Base-by-base conservation (phyloP, 2,888 invertebrate species). In the Celastrina argiolus region DNA sequence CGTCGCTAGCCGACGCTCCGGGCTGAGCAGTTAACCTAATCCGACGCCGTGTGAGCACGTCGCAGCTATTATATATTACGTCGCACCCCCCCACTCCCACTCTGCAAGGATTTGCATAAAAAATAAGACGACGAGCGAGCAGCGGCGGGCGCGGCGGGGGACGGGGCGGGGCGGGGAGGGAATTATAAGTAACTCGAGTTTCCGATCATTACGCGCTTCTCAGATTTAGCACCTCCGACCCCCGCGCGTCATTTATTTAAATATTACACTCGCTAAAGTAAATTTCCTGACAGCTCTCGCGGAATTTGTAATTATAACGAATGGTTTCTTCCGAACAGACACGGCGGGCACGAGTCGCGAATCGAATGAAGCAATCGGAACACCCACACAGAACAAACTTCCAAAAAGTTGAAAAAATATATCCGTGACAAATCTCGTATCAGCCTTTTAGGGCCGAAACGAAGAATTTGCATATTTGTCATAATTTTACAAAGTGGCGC, bases 21-120 rank as follows among this genome's bases (percentile, higher is more conserved):
- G 45, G 2, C 45, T 8, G 45, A 51, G 22, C 51, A 51, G 51
- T n/a, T 56, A 28, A 56, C 28, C 31, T 56, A 31, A 31, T 56
- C 56, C 31, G 56, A 45, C 45, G 22, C 22, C 58, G 28, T 31
- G 58, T 58, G 58, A 58, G 58, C 31, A 58, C 58, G 31, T 58
- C 31, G 58, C 58, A 31, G 58, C 31, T 31, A 31, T 58, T 58
- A 58, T 58, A 58, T 58, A n/a, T 58, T 31, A 31, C 31, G 58
- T n/a, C 28, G 8, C 5, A 7, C n/a, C 31, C 58, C 28, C n/a
- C 31, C 28, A 1, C 31, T 7, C 10, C 16, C 31, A n/a, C 31
- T 12, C n/a, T 8, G 28, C 58, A 31, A 58, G 16, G n/a, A 58
- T 58, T 58, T 31, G 58, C 58, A 58, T 58, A 58, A 58, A 58